A percentile compares a stretch with the other conserved stretches of the same genome.
Conservation (phyloP, 2,888 invertebrate genomes). For the Molanna angustata region DNA sequence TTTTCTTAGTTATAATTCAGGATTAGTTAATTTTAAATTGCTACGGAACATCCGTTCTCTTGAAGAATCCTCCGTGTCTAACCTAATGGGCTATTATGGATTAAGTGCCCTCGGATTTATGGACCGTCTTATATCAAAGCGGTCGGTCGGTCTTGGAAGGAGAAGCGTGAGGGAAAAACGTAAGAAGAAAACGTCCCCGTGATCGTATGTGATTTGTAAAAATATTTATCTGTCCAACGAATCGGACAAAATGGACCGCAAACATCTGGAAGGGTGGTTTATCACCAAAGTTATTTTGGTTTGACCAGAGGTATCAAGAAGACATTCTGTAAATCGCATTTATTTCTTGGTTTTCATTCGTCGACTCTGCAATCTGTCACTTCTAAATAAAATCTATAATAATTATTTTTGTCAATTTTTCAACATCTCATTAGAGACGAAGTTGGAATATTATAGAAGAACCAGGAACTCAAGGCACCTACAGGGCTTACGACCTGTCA, state of each 20-base stretch:
- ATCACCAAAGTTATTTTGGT: not conserved
- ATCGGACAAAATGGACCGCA: conserved; percentile 8
- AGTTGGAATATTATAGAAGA: no score
- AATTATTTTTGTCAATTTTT: no score
- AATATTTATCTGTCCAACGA: conserved; percentile 27
- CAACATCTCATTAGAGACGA: no score
- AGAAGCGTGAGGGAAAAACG: conserved; percentile 2
- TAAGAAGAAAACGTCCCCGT: not conserved
- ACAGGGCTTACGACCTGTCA: no score
- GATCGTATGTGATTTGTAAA: conserved; percentile 18
- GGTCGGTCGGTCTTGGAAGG: conserved; percentile 1
- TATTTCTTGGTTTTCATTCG: no score
- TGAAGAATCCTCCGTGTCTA: conserved; percentile 24
- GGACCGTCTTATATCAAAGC: conserved; percentile 29
- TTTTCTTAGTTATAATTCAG: not conserved
- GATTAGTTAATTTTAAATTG: not conserved
- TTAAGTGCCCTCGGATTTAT: conserved; percentile 30
- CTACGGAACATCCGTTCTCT: not conserved
- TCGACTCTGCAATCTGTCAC: no score
- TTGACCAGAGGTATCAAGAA: no score
- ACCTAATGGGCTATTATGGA: conserved; percentile 32
- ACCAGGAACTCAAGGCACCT: no score
- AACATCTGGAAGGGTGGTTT: not conserved
- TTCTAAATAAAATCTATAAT: no score
- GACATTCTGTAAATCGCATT: no score